These are phyloP conservation scores for Anguilla japonica DNA, from an alignment of 2,113 vertebrate genomes.

Conservation along the genomic window DNA sequence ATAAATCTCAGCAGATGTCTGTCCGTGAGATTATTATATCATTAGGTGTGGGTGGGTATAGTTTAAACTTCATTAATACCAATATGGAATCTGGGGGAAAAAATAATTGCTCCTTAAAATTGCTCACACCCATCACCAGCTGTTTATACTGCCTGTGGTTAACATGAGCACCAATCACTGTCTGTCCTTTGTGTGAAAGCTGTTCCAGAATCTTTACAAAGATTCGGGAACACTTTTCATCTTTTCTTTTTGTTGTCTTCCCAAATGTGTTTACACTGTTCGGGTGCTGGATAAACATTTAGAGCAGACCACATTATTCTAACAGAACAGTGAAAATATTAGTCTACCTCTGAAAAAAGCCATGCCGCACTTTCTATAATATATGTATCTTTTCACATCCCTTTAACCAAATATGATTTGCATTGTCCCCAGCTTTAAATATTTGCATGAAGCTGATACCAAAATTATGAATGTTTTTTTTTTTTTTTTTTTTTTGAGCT, in stretches of 20 bases:
- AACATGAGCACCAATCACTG: background rate
- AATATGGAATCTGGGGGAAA: background rate
- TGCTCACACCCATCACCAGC: background rate
- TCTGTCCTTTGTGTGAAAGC: background rate
- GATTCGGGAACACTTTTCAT: background rate
- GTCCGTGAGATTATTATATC: background rate
- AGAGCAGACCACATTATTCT: background rate
- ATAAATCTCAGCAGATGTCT: background rate
- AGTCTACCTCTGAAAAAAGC: conserved; percentile 25
- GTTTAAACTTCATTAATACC: background rate
- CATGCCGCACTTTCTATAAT: conserved; percentile 18
- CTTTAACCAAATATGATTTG: conserved; percentile 62
- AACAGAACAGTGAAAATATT: conserved; percentile 23
- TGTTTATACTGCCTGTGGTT: conserved; percentile 4
- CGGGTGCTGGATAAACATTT: background rate
- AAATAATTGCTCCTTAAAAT: background rate
- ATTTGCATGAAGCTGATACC: conserved; percentile 58
- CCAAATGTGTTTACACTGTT: background rate
- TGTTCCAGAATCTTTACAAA: background rate
- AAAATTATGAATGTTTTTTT: conserved; percentile 49
- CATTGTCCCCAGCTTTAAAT: conserved; percentile 60
- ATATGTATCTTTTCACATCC: conserved; percentile 15
- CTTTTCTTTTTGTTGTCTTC: background rate
- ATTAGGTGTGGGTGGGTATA: background rate
- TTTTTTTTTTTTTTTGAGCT: conserved; percentile 54